Conservation (phyloP, 2,888 invertebrate genomes). For the Melanostoma mellinum region DNA sequence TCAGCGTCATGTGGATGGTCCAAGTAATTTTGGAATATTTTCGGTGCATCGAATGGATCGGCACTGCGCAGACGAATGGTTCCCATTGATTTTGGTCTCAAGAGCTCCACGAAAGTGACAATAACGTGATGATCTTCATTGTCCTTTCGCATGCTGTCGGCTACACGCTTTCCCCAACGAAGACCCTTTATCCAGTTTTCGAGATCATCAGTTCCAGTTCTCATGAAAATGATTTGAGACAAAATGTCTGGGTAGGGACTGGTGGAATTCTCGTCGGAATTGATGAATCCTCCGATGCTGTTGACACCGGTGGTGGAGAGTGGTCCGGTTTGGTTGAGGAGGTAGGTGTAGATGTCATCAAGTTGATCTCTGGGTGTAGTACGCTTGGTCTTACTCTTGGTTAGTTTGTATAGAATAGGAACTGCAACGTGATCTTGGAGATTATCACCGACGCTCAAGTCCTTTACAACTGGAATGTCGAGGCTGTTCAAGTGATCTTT, state of each 20-base stretch:
- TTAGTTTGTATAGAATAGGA: constrained; percentile 78
- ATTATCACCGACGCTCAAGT: constrained; percentile 86
- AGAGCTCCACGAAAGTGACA: constrained; percentile 76
- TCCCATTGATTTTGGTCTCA: constrained; percentile 82
- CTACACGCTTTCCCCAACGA: constrained; percentile 72
- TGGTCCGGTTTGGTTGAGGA: constrained; percentile 75
- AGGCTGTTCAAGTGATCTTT: constrained; percentile 67
- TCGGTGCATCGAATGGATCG: constrained; percentile 83
- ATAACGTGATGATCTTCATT: constrained; percentile 74
- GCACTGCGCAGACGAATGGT: constrained; percentile 82
- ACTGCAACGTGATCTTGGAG: constrained; percentile 91
- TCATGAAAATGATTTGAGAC: constrained; percentile 67
- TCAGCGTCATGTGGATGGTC: constrained; percentile 77
- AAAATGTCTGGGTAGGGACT: constrained; percentile 72
- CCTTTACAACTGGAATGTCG: constrained; percentile 72
- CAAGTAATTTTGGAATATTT: constrained; percentile 85
- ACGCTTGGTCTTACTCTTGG: constrained; percentile 72
- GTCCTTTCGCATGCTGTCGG: constrained; percentile 65
- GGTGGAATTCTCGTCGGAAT: constrained; percentile 78
- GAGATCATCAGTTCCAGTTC: constrained; percentile 71
- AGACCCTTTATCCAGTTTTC: constrained; percentile 73
- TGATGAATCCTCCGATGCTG: constrained; percentile 82
- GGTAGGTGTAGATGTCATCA: constrained; percentile 78
- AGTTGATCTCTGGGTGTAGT: constrained; percentile 37
- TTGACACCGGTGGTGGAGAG: constrained; percentile 78